These are phyloP conservation scores for Muscina levida DNA, from an alignment of 2,888 invertebrate species.

Conservation along the genomic window DNA sequence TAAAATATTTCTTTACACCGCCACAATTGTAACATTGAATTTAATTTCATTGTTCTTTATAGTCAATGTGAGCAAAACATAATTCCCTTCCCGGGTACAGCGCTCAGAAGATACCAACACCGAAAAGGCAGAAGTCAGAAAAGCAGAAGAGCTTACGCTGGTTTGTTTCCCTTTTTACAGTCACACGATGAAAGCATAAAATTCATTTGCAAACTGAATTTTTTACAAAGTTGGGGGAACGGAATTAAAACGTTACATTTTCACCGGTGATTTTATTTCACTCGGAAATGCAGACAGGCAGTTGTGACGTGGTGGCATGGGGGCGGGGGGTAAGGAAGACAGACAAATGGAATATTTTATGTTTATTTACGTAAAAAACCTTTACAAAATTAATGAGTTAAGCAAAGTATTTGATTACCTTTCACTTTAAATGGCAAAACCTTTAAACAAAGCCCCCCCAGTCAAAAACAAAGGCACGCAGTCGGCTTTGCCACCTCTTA, in stretches of 20 bases:
- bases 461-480: background rate
- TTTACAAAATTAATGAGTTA: constrained; percentile 58
- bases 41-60: constrained; percentile 38
- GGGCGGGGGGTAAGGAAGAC: constrained; percentile 56
- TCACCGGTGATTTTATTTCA: constrained; percentile 19
- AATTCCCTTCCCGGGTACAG: no score
- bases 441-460: background rate
- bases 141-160: constrained; percentile 63
- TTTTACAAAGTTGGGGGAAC: constrained; percentile 1
- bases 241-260: constrained; percentile 33
- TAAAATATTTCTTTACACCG: no score
- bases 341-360: constrained; percentile 69
- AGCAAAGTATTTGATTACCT: constrained; percentile 63
- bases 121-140: constrained; percentile 69
- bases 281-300: constrained; percentile 17
- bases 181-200: constrained; percentile 67
- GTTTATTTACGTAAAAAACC: constrained; percentile 64
- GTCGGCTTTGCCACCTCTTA: background rate
- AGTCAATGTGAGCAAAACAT: constrained; percentile 40
- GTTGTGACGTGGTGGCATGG: no score
- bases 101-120: constrained; percentile 27
- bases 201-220: constrained; percentile 26
- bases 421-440: constrained; percentile 43
- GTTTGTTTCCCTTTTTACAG: constrained; percentile 41
- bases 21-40: constrained; percentile 17